phyloP scores from a whole-genome alignment of 2,888 invertebrate genomes.

The Calameuta idolon region DNA sequence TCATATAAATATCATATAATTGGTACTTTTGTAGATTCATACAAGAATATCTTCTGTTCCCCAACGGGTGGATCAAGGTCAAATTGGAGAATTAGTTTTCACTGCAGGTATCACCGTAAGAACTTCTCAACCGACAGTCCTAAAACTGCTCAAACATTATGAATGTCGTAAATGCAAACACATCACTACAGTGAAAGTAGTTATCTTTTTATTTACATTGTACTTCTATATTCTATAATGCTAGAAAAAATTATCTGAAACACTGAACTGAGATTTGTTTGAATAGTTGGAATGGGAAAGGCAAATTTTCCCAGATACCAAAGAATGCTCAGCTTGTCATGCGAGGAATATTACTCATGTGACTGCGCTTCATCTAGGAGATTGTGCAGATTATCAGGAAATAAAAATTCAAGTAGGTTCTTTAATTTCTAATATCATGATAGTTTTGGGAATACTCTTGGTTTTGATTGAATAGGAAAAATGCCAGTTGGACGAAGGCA shows the following conservation, averaged over 20 bases:
- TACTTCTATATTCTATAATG: not conserved
- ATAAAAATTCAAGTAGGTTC: conserved; percentile 80
- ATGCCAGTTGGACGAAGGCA: conserved; percentile 70
- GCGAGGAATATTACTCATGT: conserved; percentile 61
- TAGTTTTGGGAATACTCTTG: conserved; percentile 4
- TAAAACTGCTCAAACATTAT: conserved; percentile 81
- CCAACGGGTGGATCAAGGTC: conserved; percentile 73
- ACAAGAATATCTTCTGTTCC: conserved; percentile 57
- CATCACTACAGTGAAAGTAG: conserved; percentile 73
- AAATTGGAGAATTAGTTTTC: conserved; percentile 58
- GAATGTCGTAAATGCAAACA: conserved; percentile 83
- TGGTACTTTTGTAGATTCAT: not conserved
- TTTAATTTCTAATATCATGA: not conserved
- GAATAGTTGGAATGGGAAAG: conserved; percentile 60
- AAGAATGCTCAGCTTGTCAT: conserved; percentile 55
- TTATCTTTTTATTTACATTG: conserved; percentile 20
- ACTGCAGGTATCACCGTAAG: conserved; percentile 81
- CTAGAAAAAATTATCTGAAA: not conserved
- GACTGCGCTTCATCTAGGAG: conserved; percentile 71
- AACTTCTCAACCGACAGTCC: conserved; percentile 79
- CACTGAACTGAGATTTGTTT: not conserved
- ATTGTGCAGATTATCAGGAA: conserved; percentile 87
- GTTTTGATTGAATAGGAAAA: conserved; percentile 73
- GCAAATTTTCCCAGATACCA: conserved; percentile 49
- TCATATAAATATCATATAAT: not conserved